Conservation (phyloP, 2,113 vertebrate species). For the Ancistrus triradiatus region DNA sequence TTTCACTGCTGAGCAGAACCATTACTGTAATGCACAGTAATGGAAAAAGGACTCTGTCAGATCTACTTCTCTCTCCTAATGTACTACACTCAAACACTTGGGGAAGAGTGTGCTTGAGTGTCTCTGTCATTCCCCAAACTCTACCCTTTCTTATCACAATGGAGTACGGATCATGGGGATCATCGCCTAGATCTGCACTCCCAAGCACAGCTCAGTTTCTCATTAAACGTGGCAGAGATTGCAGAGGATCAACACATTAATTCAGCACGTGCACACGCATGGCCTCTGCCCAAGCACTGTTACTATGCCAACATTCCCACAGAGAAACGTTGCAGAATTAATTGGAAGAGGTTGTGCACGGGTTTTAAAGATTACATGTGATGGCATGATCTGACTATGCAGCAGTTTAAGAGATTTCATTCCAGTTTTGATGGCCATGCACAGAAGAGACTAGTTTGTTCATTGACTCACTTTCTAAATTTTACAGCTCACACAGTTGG, state of each 20-base stretch:
- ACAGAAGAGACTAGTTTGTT: too few species aligned
- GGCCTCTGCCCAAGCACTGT: not conserved
- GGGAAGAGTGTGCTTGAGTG: too few species aligned
- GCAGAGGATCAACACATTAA: not conserved
- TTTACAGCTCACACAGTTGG: too few species aligned
- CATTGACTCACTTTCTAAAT: too few species aligned
- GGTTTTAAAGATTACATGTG: not conserved
- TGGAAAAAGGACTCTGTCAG: not conserved
- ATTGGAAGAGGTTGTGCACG: constrained; percentile 7
- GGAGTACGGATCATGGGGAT: too few species aligned
- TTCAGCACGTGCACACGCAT: not conserved
- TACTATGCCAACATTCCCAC: constrained; percentile 17
- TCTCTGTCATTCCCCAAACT: constrained; percentile 11
- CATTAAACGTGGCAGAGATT: not conserved
- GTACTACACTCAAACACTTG: too few species aligned
- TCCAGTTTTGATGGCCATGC: too few species aligned
- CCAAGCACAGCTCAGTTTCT: not conserved
- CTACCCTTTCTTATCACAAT: not conserved
- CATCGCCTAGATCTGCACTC: not conserved
- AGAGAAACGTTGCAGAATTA: not conserved
- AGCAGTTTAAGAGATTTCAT: not conserved
- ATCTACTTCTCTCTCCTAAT: not conserved
- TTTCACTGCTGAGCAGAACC: not conserved
- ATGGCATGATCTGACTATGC: not conserved
- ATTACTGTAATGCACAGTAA: not conserved